These are phyloP conservation scores for Cacatua alba DNA, from an alignment of 2,113 vertebrate genomes.

Conservation along the genomic window DNA sequence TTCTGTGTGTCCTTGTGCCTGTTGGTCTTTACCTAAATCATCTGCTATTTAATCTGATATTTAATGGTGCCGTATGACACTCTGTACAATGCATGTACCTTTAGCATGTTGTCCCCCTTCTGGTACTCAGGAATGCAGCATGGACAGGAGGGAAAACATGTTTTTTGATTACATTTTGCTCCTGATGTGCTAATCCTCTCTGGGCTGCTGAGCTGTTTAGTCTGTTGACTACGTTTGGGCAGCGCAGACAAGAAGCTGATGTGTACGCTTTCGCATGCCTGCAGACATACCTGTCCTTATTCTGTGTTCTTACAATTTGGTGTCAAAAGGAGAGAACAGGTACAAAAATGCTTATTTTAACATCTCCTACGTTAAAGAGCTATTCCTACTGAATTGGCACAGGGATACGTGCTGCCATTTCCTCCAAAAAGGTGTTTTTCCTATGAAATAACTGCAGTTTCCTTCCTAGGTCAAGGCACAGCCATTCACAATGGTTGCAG, in stretches of 20 bases:
- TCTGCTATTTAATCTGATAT: not conserved
- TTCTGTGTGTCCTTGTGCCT: not conserved
- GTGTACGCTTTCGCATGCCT: fast-evolving
- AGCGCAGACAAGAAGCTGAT: not conserved
- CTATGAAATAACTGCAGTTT: not conserved
- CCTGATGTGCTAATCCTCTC: not conserved
- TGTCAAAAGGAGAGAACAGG: not conserved
- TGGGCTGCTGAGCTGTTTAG: not conserved
- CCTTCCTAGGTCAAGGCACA: not conserved
- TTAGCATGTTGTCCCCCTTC: fast-evolving
- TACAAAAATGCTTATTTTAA: not conserved
- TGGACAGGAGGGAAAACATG: not conserved
- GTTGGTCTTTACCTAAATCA: constrained; percentile 10
- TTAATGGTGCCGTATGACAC: not conserved
- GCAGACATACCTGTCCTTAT: not conserved
- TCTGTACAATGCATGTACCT: not conserved
- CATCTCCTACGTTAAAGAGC: not conserved
- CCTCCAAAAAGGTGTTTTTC: not conserved
- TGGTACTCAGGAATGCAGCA: not conserved
- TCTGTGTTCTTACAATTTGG: not conserved
- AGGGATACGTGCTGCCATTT: not conserved
- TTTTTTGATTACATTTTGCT: not conserved
- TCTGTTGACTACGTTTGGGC: not conserved
- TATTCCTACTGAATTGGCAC: not conserved
- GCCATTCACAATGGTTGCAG: fast-evolving